Base-by-base conservation (phyloP, 2,888 invertebrate genomes). In the Dromius quadrimaculatus region DNA sequence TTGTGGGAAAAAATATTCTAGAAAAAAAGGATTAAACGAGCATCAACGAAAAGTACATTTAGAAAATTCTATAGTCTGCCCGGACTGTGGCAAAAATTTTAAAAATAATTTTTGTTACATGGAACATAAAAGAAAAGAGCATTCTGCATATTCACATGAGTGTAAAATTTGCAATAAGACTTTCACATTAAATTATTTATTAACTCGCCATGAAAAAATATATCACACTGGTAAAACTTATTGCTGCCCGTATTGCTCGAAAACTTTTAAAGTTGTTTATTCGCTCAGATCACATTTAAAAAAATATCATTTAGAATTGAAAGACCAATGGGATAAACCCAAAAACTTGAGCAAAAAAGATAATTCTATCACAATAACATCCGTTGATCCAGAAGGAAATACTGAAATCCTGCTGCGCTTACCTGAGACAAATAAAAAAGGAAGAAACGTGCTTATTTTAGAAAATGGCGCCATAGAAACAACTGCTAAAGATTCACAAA, bases 231-330 rank as follows among this genome's bases (percentile, higher is more conserved):
- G 69, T 5, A 71, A 71, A 45, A 74, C 71, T 50, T 78, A 76
- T 72, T 73, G 75, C 6, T 82, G 82, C 73, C 78, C 79, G 2
- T 74, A 79, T 45, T 83, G 83, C 71, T 72, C 76, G 5, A 78
- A 76, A 36, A 76, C 76, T 28, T 76, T 83, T 57, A 82, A 83
- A 75, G 72, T 80, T 28, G 76, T 76, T 34, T 78, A 78, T 72
- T 83, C 82, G 3, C 71, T 83, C 17, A 72, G 76, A 50, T 75
- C 81, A 17, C 83, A 83, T 74, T 74, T 82, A 13, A 77, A 76
- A 45, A 76, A 73, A 34, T 74, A 73, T 13, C 83, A 83, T 74
- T 75, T 78, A 1, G 75, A 76, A 32, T 63, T 70, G 8, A 71
- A 72, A 36, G 45, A 72, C 5, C 71, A 74, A 62, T 76, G 76